Conservation (phyloP, 2,888 invertebrate genomes). For the Lochmaea crataegi region DNA sequence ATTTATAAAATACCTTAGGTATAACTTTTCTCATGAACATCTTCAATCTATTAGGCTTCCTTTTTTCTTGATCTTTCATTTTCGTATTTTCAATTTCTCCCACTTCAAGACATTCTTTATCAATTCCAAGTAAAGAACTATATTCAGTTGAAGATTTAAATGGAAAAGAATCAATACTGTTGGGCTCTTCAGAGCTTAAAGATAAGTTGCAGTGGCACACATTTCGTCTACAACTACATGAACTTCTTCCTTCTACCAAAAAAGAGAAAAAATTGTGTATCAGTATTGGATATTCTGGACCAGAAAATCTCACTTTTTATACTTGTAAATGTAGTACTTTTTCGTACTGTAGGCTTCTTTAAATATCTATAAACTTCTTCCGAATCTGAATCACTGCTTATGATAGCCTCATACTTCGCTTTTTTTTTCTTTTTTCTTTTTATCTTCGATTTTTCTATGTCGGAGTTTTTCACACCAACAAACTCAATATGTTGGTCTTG, state of each 20-base stretch:
- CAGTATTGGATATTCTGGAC: not conserved
- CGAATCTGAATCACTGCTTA: constrained; percentile 21
- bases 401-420: constrained; percentile 19
- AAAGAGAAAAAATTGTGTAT: not conserved
- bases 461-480: constrained; percentile 27
- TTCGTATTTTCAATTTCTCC: not conserved
- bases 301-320: not conserved
- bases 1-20: constrained; percentile 33
- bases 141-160: not conserved
- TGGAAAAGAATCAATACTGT: not conserved
- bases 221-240: not conserved
- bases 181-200: constrained; percentile 1
- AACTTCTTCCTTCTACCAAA: not conserved
- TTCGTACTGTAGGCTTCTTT: constrained; percentile 22
- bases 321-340: constrained; percentile 16
- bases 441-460: constrained; percentile 6
- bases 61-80: constrained; percentile 4
- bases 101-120: not conserved
- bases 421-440: constrained; percentile 33
- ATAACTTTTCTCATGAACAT: constrained; percentile 38
- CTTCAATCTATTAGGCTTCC: constrained; percentile 25
- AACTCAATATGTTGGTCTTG: constrained; percentile 33
- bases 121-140: not conserved
- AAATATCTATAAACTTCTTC: constrained; percentile 29
- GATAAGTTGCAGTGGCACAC: constrained; percentile 13